Evolutionary conservation across 2,113 vertebrate genomes (phyloP).

Genomic region (Cryptomyrus ogoouensis): DNA sequence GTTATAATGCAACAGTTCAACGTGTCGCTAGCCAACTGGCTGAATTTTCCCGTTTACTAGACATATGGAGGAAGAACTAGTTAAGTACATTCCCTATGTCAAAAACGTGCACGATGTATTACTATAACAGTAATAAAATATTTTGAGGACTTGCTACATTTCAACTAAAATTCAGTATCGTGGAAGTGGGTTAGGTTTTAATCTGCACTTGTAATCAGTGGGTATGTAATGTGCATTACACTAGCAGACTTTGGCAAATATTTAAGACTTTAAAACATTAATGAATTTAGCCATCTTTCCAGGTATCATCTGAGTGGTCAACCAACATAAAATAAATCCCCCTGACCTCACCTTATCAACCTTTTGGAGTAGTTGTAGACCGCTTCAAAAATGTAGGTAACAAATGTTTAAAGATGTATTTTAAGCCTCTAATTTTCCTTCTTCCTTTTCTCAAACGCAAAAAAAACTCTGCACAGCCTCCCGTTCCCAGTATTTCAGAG

Average conservation of each 20-base stretch:
- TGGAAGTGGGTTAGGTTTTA: background rate
- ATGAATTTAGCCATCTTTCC: background rate
- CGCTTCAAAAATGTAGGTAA: slow-evolving; percentile 24
- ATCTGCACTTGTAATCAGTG: background rate
- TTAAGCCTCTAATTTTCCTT: slow-evolving; percentile 4
- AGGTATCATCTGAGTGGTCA: background rate
- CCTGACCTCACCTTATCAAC: slow-evolving; percentile 42
- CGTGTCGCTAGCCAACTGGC: slow-evolving; percentile 6
- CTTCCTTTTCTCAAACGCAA: slow-evolving; percentile 18
- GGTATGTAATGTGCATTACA: background rate
- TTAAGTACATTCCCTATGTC: background rate
- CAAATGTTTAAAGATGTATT: background rate
- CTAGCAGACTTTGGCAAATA: background rate
- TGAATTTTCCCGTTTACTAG: background rate
- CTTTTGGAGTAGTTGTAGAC: slow-evolving; percentile 38
- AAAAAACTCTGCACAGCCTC: slow-evolving; percentile 24
- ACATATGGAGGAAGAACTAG: background rate
- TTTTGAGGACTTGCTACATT: background rate
- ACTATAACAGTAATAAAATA: background rate
- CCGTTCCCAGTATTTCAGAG: slow-evolving; percentile 26
- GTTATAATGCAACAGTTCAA: slow-evolving; percentile 2
- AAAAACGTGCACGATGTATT: background rate
- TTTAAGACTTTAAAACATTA: background rate
- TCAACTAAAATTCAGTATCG: background rate
- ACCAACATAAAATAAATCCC: background rate